Evolutionary conservation across 2,113 vertebrate species (phyloP).

Genomic region (Dunckerocampus dactyliophorus): DNA sequence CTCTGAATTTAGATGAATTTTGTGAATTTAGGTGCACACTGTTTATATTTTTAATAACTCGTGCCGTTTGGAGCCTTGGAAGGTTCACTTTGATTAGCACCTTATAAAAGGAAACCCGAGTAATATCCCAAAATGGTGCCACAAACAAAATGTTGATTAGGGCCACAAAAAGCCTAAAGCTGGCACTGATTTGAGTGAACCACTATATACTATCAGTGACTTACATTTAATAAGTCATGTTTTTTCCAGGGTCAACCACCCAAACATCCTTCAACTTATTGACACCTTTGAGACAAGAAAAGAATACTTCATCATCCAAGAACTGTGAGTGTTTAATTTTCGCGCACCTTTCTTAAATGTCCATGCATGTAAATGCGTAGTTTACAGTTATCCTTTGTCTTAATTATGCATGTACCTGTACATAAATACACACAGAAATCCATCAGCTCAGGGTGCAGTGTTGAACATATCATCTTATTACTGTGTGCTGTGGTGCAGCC

Average conservation of each 20-base stretch:
- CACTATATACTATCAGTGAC: too few relatives aligned
- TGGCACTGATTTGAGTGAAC: background rate
- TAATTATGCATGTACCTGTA: constrained; percentile 7
- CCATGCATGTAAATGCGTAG: background rate
- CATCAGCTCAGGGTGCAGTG: constrained; percentile 24
- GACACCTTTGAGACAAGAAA: constrained; percentile 82
- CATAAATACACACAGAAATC: constrained; percentile 17
- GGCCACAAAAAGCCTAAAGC: background rate
- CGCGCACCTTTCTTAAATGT: constrained; percentile 11
- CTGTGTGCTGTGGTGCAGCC: constrained; percentile 52
- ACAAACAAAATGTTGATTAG: background rate
- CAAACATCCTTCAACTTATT: constrained; percentile 82
- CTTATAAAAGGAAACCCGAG: too few relatives aligned
- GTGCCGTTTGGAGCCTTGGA: too few relatives aligned
- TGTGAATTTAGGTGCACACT: too few relatives aligned
- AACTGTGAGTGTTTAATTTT: constrained; percentile 72
- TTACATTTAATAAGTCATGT: background rate
- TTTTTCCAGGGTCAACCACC: constrained; percentile 77
- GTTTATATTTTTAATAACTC: too few relatives aligned
- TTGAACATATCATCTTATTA: constrained; percentile 43
- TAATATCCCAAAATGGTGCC: too few relatives aligned
- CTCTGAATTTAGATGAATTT: too few relatives aligned
- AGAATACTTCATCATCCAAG: constrained; percentile 84
- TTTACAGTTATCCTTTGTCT: background rate
- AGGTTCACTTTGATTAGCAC: too few relatives aligned